Percentiles rank a stretch among this genome's conserved stretches.
phyloP scores from a whole-genome alignment of 2,888 invertebrate genomes.

The Drosophila dives region DNA sequence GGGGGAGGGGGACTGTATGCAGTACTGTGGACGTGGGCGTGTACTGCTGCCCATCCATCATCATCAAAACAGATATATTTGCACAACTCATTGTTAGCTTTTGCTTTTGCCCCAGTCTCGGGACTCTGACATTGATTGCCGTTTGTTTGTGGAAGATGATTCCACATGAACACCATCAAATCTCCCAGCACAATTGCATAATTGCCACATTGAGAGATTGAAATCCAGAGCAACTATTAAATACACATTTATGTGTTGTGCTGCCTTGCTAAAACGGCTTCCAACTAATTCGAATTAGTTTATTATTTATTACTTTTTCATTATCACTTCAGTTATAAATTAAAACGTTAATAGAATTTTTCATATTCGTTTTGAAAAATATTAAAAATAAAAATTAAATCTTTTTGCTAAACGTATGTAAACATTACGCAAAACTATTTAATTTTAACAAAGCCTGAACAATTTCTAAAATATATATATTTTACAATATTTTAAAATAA shows the following conservation, averaged over 20 bases:
- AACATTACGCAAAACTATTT: neutral
- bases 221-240: slow-evolving; percentile 15
- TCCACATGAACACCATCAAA: slow-evolving; percentile 62
- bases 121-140: slow-evolving; percentile 35
- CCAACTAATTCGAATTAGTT: neutral
- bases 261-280: neutral
- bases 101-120: slow-evolving; percentile 38
- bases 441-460: neutral
- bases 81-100: slow-evolving; percentile 64
- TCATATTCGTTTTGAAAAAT: neutral
- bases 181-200: slow-evolving; percentile 43
- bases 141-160: slow-evolving; percentile 14
- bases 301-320: neutral
- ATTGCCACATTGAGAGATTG: slow-evolving; percentile 35
- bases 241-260: slow-evolving; percentile 11
- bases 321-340: neutral
- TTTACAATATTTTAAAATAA: neutral
- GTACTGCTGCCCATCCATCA: slow-evolving; percentile 57
- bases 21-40: slow-evolving; percentile 43
- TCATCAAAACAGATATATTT: slow-evolving; percentile 54
- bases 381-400: neutral
- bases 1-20: neutral
- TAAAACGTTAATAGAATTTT: neutral
- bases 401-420: neutral
- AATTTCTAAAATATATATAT: neutral